Percentiles rank a stretch among this genome's conserved stretches.
Evolutionary conservation across 1,140 invertebrate genomes (phyloP).

Genomic region (Heliconius melpomene): DNA sequence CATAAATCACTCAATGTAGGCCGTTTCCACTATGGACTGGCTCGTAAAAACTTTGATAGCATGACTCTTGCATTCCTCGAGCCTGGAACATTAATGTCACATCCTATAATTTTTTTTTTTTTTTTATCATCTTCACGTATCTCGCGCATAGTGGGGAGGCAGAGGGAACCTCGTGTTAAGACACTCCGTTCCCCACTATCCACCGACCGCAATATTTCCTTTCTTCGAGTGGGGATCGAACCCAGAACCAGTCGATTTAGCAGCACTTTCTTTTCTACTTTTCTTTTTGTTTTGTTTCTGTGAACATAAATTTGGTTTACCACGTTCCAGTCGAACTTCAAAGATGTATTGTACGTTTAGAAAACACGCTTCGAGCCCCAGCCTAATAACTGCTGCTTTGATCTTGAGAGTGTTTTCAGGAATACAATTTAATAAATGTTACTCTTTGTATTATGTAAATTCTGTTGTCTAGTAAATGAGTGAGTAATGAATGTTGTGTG

Average conservation of each 20-base stretch:
- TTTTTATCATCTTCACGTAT: no score
- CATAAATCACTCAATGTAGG: conserved; percentile 61
- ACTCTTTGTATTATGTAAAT: conserved; percentile 16
- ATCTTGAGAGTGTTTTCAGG: conserved; percentile 30
- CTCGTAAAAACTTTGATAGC: conserved; percentile 64
- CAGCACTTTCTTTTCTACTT: no score
- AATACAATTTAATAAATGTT: conserved; percentile 32
- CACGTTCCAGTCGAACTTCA: conserved; percentile 38
- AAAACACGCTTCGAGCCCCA: conserved; percentile 37
- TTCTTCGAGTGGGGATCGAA: no score
- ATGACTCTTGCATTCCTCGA: conserved; percentile 44
- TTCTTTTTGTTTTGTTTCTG: conserved; percentile 33
- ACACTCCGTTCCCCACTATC: no score
- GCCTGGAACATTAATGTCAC: conserved; percentile 57
- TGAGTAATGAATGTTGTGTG: neutral
- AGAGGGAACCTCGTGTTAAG: no score
- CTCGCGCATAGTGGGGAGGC: no score
- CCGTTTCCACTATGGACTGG: conserved; percentile 48
- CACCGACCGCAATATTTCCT: no score
- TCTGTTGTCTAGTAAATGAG: neutral
- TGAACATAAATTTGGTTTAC: conserved; percentile 63
- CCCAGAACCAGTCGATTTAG: no score
- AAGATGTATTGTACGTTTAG: conserved; percentile 50
- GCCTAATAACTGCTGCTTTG: conserved; percentile 32
- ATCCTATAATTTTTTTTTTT: conserved; percentile 19